Percentiles rank a stretch among this genome's conserved stretches.
phyloP scores from a whole-genome alignment of 2,797 vertebrate genomes.

The Parotocinclus haroldoi region DNA sequence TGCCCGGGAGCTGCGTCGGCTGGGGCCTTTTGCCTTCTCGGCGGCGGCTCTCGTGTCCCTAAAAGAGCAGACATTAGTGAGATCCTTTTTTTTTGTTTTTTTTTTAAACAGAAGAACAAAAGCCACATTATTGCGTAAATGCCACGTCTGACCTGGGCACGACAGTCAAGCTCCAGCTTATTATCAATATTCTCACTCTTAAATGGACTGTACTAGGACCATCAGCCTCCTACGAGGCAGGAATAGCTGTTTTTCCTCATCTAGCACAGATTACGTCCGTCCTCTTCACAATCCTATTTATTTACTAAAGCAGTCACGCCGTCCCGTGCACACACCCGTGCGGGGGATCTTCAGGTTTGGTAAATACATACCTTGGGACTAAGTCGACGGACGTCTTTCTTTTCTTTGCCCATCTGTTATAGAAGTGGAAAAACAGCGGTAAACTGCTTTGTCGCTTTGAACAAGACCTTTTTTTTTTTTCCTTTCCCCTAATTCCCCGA shows the following conservation, averaged over 20 bases:
- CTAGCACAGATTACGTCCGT: slow-evolving; percentile 78
- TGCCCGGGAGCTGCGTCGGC: slow-evolving; percentile 89
- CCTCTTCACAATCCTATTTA: slow-evolving; percentile 64
- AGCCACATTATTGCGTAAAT: neutral
- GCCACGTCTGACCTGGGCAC: slow-evolving; percentile 32
- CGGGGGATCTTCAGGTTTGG: slow-evolving; percentile 63
- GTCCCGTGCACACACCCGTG: slow-evolving; percentile 66
- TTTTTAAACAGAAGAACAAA: slow-evolving; percentile 6
- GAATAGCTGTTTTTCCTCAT: slow-evolving; percentile 77
- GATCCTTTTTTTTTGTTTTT: slow-evolving; percentile 11
- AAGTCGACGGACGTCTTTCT: slow-evolving; percentile 84
- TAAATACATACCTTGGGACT: slow-evolving; percentile 81
- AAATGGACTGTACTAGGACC: neutral
- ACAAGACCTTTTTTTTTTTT: slow-evolving; percentile 61
- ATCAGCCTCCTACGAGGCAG: slow-evolving; percentile 24
- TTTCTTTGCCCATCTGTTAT: slow-evolving; percentile 87
- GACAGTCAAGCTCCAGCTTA: slow-evolving; percentile 22
- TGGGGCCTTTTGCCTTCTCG: slow-evolving; percentile 93
- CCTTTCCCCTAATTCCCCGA: slow-evolving; percentile 17
- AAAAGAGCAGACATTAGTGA: slow-evolving; percentile 45
- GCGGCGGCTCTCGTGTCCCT: slow-evolving; percentile 80
- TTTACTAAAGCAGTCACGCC: slow-evolving; percentile 50
- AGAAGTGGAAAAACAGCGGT: slow-evolving; percentile 85
- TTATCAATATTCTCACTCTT: slow-evolving; percentile 2
- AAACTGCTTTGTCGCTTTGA: slow-evolving; percentile 73